Conservation (phyloP, 2,797 vertebrate species). For the Lepilemur septentrionalis region DNA sequence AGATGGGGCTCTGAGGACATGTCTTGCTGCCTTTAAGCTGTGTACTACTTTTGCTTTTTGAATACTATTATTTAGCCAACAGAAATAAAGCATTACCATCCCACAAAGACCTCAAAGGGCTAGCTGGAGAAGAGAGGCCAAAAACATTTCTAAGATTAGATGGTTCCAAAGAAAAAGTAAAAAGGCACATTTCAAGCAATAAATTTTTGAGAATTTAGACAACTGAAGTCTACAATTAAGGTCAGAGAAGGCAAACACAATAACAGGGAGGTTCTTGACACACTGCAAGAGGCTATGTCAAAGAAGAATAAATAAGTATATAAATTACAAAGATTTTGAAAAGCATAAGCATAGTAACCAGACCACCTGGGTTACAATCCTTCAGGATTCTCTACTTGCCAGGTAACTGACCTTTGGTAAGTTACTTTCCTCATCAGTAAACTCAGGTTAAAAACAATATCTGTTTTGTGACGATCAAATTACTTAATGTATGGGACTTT, state of each 20-base stretch:
- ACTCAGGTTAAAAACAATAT: not conserved
- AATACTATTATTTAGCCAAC: constrained; percentile 37
- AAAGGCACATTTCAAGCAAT: constrained; percentile 17
- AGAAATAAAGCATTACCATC: not conserved
- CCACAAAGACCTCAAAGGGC: not conserved
- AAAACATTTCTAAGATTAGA: constrained; percentile 53
- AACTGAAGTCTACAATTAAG: not conserved
- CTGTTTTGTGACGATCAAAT: not conserved
- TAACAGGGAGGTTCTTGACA: not conserved
- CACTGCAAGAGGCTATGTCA: not conserved
- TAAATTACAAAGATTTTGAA: constrained; percentile 29
- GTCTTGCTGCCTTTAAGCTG: not conserved
- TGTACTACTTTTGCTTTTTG: not conserved
- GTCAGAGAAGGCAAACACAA: not conserved
- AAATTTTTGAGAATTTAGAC: not conserved
- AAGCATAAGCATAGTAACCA: not conserved
- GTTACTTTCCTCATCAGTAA: not conserved
- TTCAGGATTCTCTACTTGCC: not conserved
- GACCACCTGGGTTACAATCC: not conserved
- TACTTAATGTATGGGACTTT: not conserved
- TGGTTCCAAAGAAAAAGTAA: not conserved
- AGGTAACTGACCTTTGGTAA: not conserved
- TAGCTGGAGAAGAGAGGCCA: constrained; percentile 1
- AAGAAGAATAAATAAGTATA: not conserved
- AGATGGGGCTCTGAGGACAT: not conserved